A percentile compares a stretch with the other conserved stretches of the same genome.
Evolutionary conservation across 2,797 vertebrate genomes (phyloP).

Genomic region (Fundulus diaphanus): DNA sequence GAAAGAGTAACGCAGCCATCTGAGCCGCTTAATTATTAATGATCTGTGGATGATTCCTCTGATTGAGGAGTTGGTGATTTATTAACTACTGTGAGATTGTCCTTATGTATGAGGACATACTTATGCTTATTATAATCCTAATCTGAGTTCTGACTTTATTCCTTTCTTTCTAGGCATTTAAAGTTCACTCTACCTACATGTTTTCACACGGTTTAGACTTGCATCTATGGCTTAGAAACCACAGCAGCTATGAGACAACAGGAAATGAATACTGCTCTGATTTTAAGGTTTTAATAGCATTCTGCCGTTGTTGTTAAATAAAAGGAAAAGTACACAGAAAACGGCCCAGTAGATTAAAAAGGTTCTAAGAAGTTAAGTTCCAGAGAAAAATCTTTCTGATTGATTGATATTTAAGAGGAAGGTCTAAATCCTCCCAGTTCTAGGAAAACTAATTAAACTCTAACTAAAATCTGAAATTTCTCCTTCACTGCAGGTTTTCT

Average conservation of each 20-base stretch:
- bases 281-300: neutral
- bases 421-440: neutral
- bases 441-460: neutral
- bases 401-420: neutral
- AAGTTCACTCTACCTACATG: neutral
- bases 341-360: no score
- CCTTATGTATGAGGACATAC: no score
- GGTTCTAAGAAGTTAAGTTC: neutral
- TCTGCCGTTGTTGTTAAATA: neutral
- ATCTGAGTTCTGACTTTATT: neutral
- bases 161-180: neutral
- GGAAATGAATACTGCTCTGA: neutral
- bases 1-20: no score
- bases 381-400: neutral
- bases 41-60: no score
- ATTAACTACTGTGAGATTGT: neutral
- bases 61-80: neutral
- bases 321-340: no score
- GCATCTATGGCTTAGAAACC: neutral
- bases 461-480: neutral
- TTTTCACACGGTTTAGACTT: neutral
- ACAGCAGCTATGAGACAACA: neutral
- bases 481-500: conserved; percentile 85
- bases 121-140: neutral
- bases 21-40: no score